Evolutionary conservation across 2,113 vertebrate genomes (phyloP).

Genomic region (Podocnemis expansa): DNA sequence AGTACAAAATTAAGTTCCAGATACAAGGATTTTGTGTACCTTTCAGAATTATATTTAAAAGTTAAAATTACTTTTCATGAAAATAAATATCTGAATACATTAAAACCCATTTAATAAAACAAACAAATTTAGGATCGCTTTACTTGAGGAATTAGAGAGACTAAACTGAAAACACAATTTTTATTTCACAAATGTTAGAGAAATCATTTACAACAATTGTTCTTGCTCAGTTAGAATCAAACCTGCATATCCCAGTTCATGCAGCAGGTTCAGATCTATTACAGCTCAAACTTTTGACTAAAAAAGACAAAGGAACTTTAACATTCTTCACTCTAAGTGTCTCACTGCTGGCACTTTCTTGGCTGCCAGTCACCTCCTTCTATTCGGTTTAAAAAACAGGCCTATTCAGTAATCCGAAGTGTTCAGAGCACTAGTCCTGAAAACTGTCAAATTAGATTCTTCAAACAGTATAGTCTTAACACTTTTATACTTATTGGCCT

Average conservation of each 20-base stretch:
- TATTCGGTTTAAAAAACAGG: conserved; percentile 68
- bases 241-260: conserved; percentile 61
- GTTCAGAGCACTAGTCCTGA: conserved; percentile 66
- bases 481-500: conserved; percentile 58
- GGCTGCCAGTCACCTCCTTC: conserved; percentile 72
- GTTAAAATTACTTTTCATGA: conserved; percentile 22
- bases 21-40: conserved; percentile 41
- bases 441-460: conserved; percentile 74
- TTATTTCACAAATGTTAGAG: conserved; percentile 17
- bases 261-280: conserved; percentile 61
- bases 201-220: conserved; percentile 53
- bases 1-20: conserved; percentile 38
- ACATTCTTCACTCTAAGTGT: conserved; percentile 65
- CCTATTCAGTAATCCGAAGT: conserved; percentile 69
- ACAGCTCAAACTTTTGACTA: conserved; percentile 55
- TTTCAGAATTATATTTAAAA: conserved; percentile 16
- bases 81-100: conserved; percentile 46
- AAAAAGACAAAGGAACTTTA: conserved; percentile 65
- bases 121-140: conserved; percentile 41
- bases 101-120: conserved; percentile 52
- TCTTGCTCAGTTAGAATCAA: conserved; percentile 55
- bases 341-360: conserved; percentile 70
- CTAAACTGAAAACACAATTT: conserved; percentile 53
- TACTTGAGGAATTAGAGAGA: background rate
- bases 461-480: conserved; percentile 68